Evolutionary conservation across 64 coral and sea anemone species (phyloP).

Genomic region (Platygyra sinensis): DNA sequence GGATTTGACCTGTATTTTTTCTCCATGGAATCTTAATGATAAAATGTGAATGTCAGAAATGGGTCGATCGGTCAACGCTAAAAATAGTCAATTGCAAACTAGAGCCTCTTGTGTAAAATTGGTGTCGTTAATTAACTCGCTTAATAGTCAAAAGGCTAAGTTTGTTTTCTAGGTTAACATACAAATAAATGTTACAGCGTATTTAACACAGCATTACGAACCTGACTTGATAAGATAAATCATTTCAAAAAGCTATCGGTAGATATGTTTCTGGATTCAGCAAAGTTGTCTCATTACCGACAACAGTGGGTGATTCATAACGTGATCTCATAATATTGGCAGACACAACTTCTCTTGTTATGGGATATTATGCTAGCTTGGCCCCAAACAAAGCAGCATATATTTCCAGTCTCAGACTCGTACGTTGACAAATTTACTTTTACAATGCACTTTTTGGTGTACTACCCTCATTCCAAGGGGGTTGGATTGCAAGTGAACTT

Average conservation of each 20-base stretch:
- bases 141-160: background rate
- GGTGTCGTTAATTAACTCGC: background rate
- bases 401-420: background rate
- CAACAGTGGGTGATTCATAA: background rate
- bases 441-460: background rate
- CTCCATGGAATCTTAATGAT: background rate
- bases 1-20: background rate
- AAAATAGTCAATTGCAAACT: background rate
- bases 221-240: background rate
- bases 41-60: background rate
- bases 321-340: background rate
- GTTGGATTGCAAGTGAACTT: background rate
- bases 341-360: background rate
- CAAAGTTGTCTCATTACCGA: background rate
- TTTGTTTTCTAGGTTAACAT: background rate
- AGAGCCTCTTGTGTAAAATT: background rate
- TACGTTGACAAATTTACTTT: background rate
- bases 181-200: background rate
- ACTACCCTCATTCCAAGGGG: background rate
- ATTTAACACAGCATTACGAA: background rate
- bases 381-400: background rate
- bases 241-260: background rate
- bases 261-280: background rate
- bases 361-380: background rate
- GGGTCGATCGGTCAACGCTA: background rate